A percentile compares a stretch with the other conserved stretches of the same genome.
Evolutionary conservation across 2,113 vertebrate species (phyloP).

Genomic region (Mungos mungo): DNA sequence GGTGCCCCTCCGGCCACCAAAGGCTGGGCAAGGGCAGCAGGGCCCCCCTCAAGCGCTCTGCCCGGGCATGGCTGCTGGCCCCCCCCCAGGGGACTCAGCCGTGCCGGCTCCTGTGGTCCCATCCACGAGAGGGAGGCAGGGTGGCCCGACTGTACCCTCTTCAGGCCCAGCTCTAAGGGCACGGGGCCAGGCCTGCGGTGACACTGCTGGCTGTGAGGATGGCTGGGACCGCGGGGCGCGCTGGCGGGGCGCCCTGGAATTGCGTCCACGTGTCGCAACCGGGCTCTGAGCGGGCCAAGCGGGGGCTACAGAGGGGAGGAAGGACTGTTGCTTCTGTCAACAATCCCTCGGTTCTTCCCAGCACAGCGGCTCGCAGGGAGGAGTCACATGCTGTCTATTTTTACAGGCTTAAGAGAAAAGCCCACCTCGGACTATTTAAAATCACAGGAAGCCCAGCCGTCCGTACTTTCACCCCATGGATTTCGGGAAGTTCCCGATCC

Average conservation of each 20-base stretch:
- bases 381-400: constrained; percentile 74
- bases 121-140: not conserved
- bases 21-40: not conserved
- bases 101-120: too few relatives aligned
- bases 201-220: not conserved
- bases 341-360: constrained; percentile 66
- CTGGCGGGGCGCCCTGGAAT: not conserved
- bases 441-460: not conserved
- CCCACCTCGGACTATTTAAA: constrained; percentile 47
- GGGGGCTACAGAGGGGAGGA: constrained; percentile 64
- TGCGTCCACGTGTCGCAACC: accelerated
- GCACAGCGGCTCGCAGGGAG: constrained; percentile 51
- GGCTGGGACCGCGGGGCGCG: not conserved
- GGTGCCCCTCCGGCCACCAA: not conserved
- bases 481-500: too few relatives aligned
- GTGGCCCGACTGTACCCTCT: not conserved
- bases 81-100: not conserved
- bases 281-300: constrained; percentile 69
- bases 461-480: not conserved
- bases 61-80: not conserved
- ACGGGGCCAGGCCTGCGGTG: not conserved
- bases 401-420: constrained; percentile 38
- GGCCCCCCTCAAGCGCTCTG: too few relatives aligned
- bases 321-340: constrained; percentile 75
- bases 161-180: not conserved